phyloP scores from a whole-genome alignment of 2,113 vertebrate genomes.

The Nesogale talazaci region DNA sequence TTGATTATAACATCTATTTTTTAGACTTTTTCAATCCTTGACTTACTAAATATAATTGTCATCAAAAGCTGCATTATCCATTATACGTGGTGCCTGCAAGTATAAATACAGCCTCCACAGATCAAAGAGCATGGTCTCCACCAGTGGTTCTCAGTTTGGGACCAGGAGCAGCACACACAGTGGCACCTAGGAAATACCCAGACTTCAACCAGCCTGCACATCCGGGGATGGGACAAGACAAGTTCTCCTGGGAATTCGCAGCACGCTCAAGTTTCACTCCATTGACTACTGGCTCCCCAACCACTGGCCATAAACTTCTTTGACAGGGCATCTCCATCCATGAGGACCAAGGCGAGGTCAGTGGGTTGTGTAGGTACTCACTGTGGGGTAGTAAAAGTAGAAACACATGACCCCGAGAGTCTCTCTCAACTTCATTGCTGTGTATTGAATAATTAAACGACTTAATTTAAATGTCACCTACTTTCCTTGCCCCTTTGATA shows the following conservation, averaged over 20 bases:
- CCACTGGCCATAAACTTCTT: background rate
- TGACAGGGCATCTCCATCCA: background rate
- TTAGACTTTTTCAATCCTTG: background rate
- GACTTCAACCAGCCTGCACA: background rate
- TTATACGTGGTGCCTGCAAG: background rate
- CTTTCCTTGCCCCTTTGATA: background rate
- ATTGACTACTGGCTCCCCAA: background rate
- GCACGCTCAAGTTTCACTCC: background rate
- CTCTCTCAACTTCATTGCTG: background rate
- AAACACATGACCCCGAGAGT: background rate
- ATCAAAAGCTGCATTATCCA: background rate
- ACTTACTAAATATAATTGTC: background rate
- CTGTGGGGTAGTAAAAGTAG: background rate
- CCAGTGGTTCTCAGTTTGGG: background rate
- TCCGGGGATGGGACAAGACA: background rate
- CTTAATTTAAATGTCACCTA: background rate
- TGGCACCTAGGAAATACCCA: background rate
- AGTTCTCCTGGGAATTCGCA: background rate
- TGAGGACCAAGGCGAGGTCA: background rate
- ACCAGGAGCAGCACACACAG: background rate
- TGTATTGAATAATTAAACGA: background rate
- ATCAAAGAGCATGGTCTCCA: background rate
- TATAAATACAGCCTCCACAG: background rate
- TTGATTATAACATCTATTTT: constrained; percentile 40
- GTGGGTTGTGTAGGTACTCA: background rate